Evolutionary conservation across 2,797 vertebrate species (phyloP).

Genomic region (Ispidina picta): DNA sequence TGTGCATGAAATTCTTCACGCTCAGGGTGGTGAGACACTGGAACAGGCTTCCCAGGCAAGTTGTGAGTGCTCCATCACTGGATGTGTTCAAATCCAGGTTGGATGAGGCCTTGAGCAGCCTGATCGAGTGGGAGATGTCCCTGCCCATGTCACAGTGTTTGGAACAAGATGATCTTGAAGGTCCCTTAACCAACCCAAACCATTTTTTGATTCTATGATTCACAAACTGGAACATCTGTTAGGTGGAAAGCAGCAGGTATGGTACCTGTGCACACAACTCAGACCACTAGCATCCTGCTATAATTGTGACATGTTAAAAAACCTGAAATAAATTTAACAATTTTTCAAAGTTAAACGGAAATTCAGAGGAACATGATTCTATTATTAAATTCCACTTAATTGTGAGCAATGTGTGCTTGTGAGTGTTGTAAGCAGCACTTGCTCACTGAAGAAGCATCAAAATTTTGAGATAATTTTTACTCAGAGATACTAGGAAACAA

Average conservation of each 20-base stretch:
- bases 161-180: no score
- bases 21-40: no score
- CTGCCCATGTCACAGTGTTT: no score
- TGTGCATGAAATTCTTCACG: no score
- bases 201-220: no score
- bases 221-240: no score
- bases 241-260: neutral
- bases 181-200: no score
- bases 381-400: neutral
- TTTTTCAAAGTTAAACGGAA: neutral
- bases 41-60: no score
- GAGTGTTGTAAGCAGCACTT: neutral
- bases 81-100: no score
- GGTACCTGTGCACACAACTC: rapidly evolving
- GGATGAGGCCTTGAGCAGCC: no score
- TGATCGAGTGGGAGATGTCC: no score
- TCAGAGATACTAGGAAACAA: neutral
- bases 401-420: neutral
- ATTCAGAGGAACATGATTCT: neutral
- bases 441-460: neutral
- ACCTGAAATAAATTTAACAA: neutral
- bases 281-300: rapidly evolving
- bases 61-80: no score
- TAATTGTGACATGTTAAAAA: neutral
- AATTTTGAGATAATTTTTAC: neutral